These are phyloP conservation scores for Gopherus flavomarginatus DNA, from an alignment of 2,113 vertebrate genomes.

Conservation along the genomic window DNA sequence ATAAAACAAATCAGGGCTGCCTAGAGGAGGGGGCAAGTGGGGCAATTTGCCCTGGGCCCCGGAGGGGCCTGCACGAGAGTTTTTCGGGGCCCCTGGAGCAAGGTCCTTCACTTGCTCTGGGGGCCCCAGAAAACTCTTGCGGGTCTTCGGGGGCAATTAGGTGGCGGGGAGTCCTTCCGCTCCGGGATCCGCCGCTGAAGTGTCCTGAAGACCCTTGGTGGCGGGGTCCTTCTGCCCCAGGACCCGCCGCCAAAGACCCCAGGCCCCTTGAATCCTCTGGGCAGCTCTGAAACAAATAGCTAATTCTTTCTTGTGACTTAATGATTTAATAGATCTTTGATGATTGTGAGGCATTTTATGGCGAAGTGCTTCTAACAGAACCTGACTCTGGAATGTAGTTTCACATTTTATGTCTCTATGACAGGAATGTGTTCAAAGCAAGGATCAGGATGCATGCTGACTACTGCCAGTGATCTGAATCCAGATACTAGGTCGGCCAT, in stretches of 20 bases:
- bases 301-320: neutral
- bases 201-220: fast-evolving
- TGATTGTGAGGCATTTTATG: neutral
- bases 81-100: too few species aligned
- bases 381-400: neutral
- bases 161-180: too few species aligned
- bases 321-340: neutral
- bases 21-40: too few species aligned
- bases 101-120: too few species aligned
- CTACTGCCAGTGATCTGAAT: neutral
- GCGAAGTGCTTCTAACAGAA: neutral
- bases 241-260: too few species aligned
- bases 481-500: neutral
- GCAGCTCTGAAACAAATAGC: neutral
- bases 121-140: too few species aligned
- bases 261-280: too few species aligned
- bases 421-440: neutral
- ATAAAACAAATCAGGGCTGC: neutral
- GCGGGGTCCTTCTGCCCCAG: too few species aligned
- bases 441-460: fast-evolving
- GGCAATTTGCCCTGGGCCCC: too few species aligned
- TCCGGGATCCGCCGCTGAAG: too few species aligned
- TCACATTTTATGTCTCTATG: neutral
- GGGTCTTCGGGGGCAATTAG: too few species aligned
- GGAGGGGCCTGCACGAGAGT: too few species aligned